Evolutionary conservation across 92 coral and sea anemone species (phyloP).

Genomic region (Parazoanthus atlanticus): DNA sequence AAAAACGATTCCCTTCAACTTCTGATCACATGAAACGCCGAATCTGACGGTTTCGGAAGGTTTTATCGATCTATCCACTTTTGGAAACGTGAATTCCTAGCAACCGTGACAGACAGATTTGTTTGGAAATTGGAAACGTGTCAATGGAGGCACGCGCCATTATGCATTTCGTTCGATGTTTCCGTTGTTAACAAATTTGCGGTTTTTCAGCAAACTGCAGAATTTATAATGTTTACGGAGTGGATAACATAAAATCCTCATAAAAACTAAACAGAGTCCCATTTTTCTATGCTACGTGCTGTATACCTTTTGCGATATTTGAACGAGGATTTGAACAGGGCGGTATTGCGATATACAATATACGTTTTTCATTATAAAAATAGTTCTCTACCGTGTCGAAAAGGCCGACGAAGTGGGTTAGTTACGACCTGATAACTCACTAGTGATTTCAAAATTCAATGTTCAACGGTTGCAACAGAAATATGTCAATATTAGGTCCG

Average conservation of each 20-base stretch:
- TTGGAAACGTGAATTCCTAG: background rate
- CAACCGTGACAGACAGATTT: background rate
- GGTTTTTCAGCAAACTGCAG: background rate
- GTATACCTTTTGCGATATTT: background rate
- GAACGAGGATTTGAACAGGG: background rate
- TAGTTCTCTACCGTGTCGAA: background rate
- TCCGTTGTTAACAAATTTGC: conserved; percentile 10
- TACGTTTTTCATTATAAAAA: too few relatives aligned
- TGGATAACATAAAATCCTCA: background rate
- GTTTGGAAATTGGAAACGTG: conserved; percentile 35
- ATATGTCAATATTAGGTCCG: background rate
- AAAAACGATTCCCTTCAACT: background rate
- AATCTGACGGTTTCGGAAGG: background rate
- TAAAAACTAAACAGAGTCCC: background rate
- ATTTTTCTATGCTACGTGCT: background rate
- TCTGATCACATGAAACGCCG: background rate
- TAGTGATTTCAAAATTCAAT: too few relatives aligned
- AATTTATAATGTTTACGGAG: background rate
- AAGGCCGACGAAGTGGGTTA: background rate
- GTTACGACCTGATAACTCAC: too few relatives aligned
- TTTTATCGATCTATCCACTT: background rate
- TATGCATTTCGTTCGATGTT: background rate
- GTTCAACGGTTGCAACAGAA: background rate
- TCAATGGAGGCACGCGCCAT: conserved; percentile 1
- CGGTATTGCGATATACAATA: background rate